Evolutionary conservation across 2,888 invertebrate genomes (phyloP).

Genomic region (Altica lythri): DNA sequence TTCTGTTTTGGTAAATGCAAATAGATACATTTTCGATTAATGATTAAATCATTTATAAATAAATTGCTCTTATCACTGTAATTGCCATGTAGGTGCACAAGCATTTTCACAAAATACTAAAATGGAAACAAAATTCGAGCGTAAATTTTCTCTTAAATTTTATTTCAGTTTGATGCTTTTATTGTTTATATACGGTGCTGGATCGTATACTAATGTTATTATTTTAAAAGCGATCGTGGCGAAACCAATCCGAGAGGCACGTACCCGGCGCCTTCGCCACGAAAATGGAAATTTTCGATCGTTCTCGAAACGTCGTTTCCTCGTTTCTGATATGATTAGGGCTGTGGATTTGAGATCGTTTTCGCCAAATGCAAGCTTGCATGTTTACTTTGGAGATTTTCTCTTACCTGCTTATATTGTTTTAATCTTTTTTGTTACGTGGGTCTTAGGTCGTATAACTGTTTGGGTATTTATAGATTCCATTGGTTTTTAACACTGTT

Average conservation of each 20-base stretch:
- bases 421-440: no score
- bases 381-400: conserved; percentile 19
- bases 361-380: conserved; percentile 18
- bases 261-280: conserved; percentile 23
- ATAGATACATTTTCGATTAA: no score
- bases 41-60: no score
- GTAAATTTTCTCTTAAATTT: conserved; percentile 19
- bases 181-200: conserved; percentile 52
- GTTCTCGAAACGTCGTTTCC: conserved; percentile 28
- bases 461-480: no score
- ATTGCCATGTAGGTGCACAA: no score
- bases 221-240: conserved; percentile 50
- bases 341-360: conserved; percentile 20
- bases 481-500: no score
- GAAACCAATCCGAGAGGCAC: conserved; percentile 37
- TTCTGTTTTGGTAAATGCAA: no score
- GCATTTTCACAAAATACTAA: no score
- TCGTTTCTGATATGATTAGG: conserved; percentile 24
- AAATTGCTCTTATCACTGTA: no score
- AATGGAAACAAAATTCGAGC: no score
- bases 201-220: conserved; percentile 54
- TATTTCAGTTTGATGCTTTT: conserved; percentile 44
- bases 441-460: no score
- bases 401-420: conserved; percentile 10
- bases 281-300: conserved; percentile 33